phyloP scores from a whole-genome alignment of 2,888 invertebrate genomes.

The Agrotis puta region DNA sequence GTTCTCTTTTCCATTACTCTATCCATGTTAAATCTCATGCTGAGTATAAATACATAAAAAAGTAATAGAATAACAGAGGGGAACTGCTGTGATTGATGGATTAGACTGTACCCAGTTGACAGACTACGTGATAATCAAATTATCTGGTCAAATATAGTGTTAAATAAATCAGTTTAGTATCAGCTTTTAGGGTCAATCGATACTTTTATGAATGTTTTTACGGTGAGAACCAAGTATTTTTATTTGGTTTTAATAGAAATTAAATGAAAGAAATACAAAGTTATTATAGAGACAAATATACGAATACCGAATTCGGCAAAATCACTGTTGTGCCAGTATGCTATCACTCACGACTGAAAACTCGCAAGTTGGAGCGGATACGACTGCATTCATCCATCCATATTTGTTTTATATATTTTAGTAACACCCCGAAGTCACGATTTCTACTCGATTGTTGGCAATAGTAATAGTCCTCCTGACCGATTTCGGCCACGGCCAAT shows the following conservation, averaged over 20 bases:
- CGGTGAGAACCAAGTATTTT: background rate
- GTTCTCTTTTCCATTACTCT: constrained; percentile 28
- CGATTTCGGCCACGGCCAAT: no score
- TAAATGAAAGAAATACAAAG: background rate
- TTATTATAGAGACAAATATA: no score
- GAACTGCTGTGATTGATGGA: constrained; percentile 50
- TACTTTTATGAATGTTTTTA: background rate
- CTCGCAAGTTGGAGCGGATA: no score
- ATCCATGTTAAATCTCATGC: constrained; percentile 41
- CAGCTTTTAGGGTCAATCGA: background rate
- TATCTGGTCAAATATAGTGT: constrained; percentile 34
- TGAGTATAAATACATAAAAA: constrained; percentile 45
- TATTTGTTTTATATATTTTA: no score
- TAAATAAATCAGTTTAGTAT: constrained; percentile 8
- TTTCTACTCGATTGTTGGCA: no score
- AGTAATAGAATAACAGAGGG: constrained; percentile 14
- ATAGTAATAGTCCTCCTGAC: no score
- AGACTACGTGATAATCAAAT: constrained; percentile 58
- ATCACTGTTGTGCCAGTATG: no score
- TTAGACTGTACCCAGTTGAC: constrained; percentile 40
- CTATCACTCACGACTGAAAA: no score
- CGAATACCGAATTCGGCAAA: no score
- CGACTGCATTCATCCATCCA: no score
- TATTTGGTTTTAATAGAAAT: background rate
- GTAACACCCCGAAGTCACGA: no score